Base-by-base conservation (phyloP, 2,113 vertebrate species). In the Pterocles gutturalis region DNA sequence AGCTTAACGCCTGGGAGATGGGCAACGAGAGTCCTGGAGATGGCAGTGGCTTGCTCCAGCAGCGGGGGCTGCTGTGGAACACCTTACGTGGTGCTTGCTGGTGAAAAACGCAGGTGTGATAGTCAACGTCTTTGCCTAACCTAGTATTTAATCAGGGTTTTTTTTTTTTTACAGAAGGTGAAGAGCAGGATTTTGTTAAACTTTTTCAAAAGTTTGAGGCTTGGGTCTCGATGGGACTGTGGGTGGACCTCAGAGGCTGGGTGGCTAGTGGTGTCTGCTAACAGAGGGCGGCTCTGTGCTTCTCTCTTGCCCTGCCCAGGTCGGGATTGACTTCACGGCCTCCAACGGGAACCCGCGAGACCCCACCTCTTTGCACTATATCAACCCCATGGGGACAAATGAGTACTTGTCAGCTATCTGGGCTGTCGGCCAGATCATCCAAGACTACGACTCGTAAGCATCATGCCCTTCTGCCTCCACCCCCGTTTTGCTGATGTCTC, bases 301-400 rank as follows among this genome's bases (percentile, higher is more conserved):
- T 83, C 69, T 91, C 9, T 84, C 49, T 77, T 31, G 10, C 53
- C 45, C 54, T 51, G 41, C 71, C 16, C 94, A 99, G 99, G 99
- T 99, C 28, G 99, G 99, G 43, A 99, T 99, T 84, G 99, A 99
- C 98, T 99, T 99, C 98, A 99, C 99, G 36, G 99, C 99, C 48
- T 99, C 99, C 93, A 99, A 99, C 0, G 99, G 99, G 91, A 99
- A 99, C 95, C 99, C 99, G 4, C 97, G 99, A 3, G 99, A 99
- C 85, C 98, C 99, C 14, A 99, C 99, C 29, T 99, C 99, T 71
- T 98, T 99, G 94, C 99, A 99, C 98, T 99, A 99, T 86, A 99
- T 99, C 97, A 99, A 99, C 98, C 99, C 99, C 18, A 91, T 99
- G 98, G 99, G 99, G 81, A 99, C 99, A 94, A 99, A 99, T 0